Evolutionary conservation across 2,888 invertebrate species (phyloP), one percentile per base, ranked within the genome.

Genomic region (Aphodius sticticus): DNA sequence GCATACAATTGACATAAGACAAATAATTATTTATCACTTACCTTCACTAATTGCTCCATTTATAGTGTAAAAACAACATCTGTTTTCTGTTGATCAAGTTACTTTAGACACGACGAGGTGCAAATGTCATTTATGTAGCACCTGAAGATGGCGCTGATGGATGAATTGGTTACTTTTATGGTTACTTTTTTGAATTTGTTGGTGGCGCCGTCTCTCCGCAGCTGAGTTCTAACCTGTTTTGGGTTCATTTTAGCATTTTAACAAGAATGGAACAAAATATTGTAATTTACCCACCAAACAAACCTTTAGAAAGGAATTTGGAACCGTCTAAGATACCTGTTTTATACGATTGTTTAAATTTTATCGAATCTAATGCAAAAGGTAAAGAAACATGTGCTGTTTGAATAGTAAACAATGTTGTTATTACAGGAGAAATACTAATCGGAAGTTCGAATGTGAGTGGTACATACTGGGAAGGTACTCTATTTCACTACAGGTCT

Each of bases 401-500:
- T 16, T 12, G 12, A 14, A 36, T 15, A 69, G 69, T 71, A 71
- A 53, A 37, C n/a, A 35, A 70, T 72, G 69, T n/a, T 76, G 69
- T 16, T 37, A 78, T 70, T 70, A 69, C 38, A 88, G 92, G 91
- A 38, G 90, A 90, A 82, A 87, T 92, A 69, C 86, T 93, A 77
- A 85, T 93, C 69, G 93, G 93, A 69, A 91, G 92, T 16, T 92
- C 92, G 69, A 92, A 91, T 86, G 86, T 93, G 83, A 91, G 90
- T 26, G 91, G 92, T 26, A 90, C 92, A 4, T 92, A 91, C 83
- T 93, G 93, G 93, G 90, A 89, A 84, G 93, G 93, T 16, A 91
- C 92, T 15, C 83, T 93, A 15, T 92, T 92, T 89, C 90, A 90
- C 84, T 94, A 90, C 83, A 86, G 88, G 79, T 86, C 89, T 79